phyloP scores from a whole-genome alignment of 1,140 invertebrate species.

The Cotesia glomerata region DNA sequence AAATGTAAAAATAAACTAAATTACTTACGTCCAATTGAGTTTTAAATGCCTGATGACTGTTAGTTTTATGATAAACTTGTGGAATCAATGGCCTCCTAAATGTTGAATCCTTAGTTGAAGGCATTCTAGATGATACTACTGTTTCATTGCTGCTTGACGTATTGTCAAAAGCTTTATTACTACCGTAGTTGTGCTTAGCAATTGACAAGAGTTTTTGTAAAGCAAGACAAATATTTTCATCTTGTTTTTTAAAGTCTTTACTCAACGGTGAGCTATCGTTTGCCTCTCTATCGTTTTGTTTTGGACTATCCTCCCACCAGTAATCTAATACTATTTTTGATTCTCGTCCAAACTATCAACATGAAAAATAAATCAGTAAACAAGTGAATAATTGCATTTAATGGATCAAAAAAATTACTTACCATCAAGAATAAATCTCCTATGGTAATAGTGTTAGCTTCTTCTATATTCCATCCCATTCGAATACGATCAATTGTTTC shows the following conservation, averaged over 20 bases:
- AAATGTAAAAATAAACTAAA: background rate
- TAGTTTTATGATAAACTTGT: conserved; percentile 56
- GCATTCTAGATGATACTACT: conserved; percentile 56
- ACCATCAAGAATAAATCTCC: conserved; percentile 92
- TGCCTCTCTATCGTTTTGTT: conserved; percentile 34
- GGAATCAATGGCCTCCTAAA: conserved; percentile 59
- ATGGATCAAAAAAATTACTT: conserved; percentile 31
- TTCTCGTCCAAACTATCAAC: conserved; percentile 75
- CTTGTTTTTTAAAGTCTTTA: conserved; percentile 38
- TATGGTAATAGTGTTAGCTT: conserved; percentile 79
- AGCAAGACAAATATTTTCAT: conserved; percentile 52
- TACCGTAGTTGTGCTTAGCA: conserved; percentile 64
- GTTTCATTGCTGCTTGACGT: conserved; percentile 59
- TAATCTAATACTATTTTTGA: conserved; percentile 83
- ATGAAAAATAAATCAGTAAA: conserved; percentile 10
- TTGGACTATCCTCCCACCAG: conserved; percentile 76
- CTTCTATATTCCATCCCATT: conserved; percentile 79
- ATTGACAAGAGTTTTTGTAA: conserved; percentile 70
- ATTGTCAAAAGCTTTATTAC: conserved; percentile 58
- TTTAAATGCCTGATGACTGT: conserved; percentile 62
- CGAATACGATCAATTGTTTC: conserved; percentile 68
- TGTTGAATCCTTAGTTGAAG: conserved; percentile 56
- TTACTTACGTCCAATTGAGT: conserved; percentile 65
- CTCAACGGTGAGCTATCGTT: conserved; percentile 11
- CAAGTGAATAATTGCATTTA: background rate